These are phyloP conservation scores for Mamestra configurata DNA, from an alignment of 1,140 invertebrate genomes.

Conservation along the genomic window DNA sequence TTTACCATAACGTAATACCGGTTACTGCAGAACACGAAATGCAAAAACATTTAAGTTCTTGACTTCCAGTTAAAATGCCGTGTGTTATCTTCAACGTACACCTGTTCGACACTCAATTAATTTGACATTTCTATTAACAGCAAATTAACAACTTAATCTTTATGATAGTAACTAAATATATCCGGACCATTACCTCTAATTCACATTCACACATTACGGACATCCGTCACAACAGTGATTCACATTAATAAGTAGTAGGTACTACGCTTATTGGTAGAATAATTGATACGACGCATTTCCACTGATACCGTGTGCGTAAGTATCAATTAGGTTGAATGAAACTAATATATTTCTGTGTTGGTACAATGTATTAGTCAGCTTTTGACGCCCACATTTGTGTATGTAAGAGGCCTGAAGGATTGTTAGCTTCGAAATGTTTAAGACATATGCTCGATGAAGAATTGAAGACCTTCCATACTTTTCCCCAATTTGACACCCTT, in stretches of 20 bases:
- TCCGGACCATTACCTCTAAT: slow-evolving; percentile 11
- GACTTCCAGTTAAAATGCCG: background rate
- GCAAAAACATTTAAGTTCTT: too few species aligned
- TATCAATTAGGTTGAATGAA: slow-evolving; percentile 25
- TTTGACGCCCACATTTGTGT: background rate
- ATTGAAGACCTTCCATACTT: too few species aligned
- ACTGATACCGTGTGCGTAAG: background rate
- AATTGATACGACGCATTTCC: slow-evolving; percentile 26
- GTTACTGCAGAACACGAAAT: background rate
- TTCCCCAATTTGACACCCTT: too few species aligned
- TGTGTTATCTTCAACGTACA: background rate
- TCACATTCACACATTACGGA: slow-evolving; percentile 10
- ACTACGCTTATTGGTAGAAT: background rate
- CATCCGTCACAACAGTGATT: slow-evolving; percentile 34
- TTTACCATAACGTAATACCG: background rate
- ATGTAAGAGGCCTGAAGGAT: background rate
- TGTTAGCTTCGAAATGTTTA: too few species aligned
- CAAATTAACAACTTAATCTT: slow-evolving; percentile 11
- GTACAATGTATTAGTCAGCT: background rate
- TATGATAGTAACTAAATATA: background rate
- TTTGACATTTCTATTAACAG: background rate
- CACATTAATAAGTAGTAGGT: slow-evolving; percentile 20
- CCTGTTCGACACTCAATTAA: background rate
- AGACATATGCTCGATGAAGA: too few species aligned
- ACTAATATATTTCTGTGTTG: background rate